Evolutionary conservation across 37 sponge, comb jelly and placozoan genomes (phyloP).

Genomic region (Amphimedon queenslandica): DNA sequence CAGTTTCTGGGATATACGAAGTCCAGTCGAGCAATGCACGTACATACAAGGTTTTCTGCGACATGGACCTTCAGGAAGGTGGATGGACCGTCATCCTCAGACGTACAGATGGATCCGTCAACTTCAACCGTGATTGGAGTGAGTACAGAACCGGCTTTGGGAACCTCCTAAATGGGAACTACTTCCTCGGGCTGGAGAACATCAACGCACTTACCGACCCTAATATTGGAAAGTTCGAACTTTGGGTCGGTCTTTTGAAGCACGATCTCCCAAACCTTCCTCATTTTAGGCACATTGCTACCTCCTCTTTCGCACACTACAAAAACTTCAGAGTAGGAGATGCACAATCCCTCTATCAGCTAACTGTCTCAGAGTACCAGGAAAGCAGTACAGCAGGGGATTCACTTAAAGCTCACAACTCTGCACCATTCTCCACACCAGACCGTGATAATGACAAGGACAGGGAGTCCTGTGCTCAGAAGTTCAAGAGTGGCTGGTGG

Average conservation of each 20-base stretch:
- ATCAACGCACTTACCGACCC: constrained; percentile 15
- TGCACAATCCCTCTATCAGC: constrained; percentile 20
- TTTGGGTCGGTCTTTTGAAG: constrained; percentile 6
- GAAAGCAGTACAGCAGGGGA: constrained; percentile 15
- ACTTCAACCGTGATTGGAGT: constrained; percentile 27
- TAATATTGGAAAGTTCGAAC: constrained; percentile 21
- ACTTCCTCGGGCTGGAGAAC: constrained; percentile 65
- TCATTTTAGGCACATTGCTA: not conserved
- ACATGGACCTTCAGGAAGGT: constrained; percentile 45
- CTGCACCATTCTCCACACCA: constrained; percentile 32
- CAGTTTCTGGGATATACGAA: constrained; percentile 37
- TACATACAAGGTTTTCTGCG: constrained; percentile 52
- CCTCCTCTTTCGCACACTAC: constrained; percentile 16
- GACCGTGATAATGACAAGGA: constrained; percentile 48
- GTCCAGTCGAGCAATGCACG: constrained; percentile 13
- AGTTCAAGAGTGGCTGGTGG: constrained; percentile 26
- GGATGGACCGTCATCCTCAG: constrained; percentile 72
- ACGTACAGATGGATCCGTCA: constrained; percentile 13
- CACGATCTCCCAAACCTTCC: not conserved
- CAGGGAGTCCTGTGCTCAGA: constrained; percentile 26
- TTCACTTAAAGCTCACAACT: constrained; percentile 30
- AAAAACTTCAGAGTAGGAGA: constrained; percentile 25
- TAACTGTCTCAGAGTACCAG: constrained; percentile 16
- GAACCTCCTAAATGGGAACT: constrained; percentile 27
- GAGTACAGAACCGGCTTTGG: constrained; percentile 61